Conservation (phyloP, 1,140 invertebrate species). For the Venturia canescens region DNA sequence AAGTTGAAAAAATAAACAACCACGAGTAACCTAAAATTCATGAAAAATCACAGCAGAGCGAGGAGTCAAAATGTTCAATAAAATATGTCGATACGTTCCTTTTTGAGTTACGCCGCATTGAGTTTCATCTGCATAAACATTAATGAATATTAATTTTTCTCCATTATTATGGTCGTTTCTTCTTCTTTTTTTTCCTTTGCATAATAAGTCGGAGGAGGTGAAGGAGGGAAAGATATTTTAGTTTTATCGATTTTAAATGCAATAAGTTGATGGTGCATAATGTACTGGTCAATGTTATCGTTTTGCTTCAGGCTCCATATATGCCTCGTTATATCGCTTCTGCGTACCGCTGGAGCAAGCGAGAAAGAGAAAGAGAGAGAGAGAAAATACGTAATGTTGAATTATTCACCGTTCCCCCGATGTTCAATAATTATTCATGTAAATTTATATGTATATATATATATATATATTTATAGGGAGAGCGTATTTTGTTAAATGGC, state of each 20-base stretch:
- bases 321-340: conserved; percentile 17
- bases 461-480: conserved; percentile 4
- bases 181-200: neutral
- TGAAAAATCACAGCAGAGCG: no score
- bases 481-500: conserved; percentile 28
- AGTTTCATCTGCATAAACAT: no score
- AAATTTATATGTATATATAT: conserved; percentile 10
- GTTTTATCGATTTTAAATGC: conserved; percentile 7
- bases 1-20: no score
- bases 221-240: neutral
- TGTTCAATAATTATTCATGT: conserved; percentile 35
- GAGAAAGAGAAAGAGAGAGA: no score
- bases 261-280: conserved; percentile 30
- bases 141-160: no score
- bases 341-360: neutral
- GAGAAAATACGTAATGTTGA: conserved; percentile 14
- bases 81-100: no score
- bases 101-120: no score
- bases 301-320: neutral
- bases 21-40: no score
- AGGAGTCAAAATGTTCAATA: no score
- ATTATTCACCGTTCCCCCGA: conserved; percentile 26
- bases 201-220: no score
- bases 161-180: no score
- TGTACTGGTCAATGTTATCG: conserved; percentile 15